Percentiles rank a stretch among this genome's conserved stretches.
Conservation (phyloP, 2,888 invertebrate genomes). For the Drosophila fulvimacula region DNA sequence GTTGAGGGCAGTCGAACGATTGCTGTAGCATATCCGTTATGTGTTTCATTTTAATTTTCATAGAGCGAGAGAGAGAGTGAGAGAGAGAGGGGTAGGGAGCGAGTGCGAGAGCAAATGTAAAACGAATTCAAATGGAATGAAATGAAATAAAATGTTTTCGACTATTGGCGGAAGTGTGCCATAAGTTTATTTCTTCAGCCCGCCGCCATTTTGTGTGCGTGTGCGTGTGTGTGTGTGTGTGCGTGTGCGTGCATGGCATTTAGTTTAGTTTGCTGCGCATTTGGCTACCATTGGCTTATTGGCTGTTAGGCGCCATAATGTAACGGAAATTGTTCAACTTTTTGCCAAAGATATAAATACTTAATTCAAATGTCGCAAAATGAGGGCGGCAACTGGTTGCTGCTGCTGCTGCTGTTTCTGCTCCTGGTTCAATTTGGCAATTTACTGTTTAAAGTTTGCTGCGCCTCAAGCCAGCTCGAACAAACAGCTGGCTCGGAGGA, state of each 20-base stretch:
- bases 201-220: conserved; percentile 68
- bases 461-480: background rate
- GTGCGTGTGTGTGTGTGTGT: background rate
- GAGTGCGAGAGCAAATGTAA: conserved; percentile 26
- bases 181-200: conserved; percentile 75
- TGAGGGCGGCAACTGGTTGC: conserved; percentile 42
- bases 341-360: conserved; percentile 71
- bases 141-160: conserved; percentile 76
- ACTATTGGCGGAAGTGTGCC: conserved; percentile 78
- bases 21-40: conserved; percentile 74
- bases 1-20: conserved; percentile 75
- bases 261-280: conserved; percentile 49
- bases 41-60: conserved; percentile 77
- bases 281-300: conserved; percentile 61
- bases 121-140: conserved; percentile 59
- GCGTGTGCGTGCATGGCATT: conserved; percentile 23
- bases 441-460: conserved; percentile 35
- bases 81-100: background rate
- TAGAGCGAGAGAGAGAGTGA: conserved; percentile 6
- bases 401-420: conserved; percentile 17
- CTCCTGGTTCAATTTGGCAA: conserved; percentile 46
- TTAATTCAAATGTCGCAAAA: conserved; percentile 63
- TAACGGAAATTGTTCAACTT: conserved; percentile 77
- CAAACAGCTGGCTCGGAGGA: background rate
- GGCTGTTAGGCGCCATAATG: conserved; percentile 72